Evolutionary conservation across 1,140 invertebrate species (phyloP).

Genomic region (Drosophila ercepeae): DNA sequence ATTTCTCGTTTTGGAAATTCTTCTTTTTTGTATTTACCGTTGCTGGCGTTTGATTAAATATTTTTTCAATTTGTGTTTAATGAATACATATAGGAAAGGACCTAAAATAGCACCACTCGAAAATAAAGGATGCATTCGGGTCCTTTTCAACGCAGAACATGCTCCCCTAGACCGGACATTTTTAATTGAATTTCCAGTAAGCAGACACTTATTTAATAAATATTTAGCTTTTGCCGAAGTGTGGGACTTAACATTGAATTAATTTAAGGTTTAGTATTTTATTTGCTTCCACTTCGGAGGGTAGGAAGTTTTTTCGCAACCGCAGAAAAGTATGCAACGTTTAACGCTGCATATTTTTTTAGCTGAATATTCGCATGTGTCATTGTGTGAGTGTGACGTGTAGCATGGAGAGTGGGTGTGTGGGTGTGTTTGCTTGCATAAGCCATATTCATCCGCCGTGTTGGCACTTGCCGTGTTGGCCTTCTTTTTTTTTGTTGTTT

Average conservation of each 20-base stretch:
- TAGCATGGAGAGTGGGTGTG: not conserved
- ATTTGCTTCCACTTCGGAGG: conserved; percentile 12
- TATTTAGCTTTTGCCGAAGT: conserved; percentile 10
- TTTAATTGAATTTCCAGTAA: conserved; percentile 8
- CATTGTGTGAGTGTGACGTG: too few relatives aligned
- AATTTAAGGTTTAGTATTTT: not conserved
- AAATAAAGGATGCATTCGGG: not conserved
- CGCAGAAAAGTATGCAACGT: conserved; percentile 61
- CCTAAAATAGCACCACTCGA: not conserved
- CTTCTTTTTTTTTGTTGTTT: conserved; percentile 14
- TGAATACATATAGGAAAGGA: conserved; percentile 14
- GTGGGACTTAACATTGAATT: not conserved
- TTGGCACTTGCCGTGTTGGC: conserved; percentile 64
- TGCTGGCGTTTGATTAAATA: conserved; percentile 52
- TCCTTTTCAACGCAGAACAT: not conserved
- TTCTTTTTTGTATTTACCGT: not conserved
- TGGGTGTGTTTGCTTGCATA: conserved; percentile 36
- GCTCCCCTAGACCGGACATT: not conserved
- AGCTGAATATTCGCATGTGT: conserved; percentile 34
- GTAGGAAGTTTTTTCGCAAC: conserved; percentile 34
- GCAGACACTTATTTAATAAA: conserved; percentile 9
- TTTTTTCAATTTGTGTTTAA: conserved; percentile 39
- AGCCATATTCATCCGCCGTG: conserved; percentile 66
- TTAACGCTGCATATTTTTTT: conserved; percentile 29
- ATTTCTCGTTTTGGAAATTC: conserved; percentile 32